Evolutionary conservation across 2,888 invertebrate genomes (phyloP).

Genomic region (Sinelater perroti): DNA sequence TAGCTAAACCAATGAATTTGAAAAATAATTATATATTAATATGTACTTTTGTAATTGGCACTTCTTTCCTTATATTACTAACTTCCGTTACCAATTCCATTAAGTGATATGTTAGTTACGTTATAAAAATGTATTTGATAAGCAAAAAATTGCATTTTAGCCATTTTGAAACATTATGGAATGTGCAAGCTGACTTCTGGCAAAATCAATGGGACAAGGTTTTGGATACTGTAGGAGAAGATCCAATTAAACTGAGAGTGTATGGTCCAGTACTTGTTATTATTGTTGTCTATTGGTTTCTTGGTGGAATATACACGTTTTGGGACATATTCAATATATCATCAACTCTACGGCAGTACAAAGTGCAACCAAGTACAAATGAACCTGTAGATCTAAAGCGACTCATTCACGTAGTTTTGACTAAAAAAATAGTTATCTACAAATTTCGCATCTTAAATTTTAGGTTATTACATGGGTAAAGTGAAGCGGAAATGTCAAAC

Average conservation of each 20-base stretch:
- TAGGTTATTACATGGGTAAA: slow-evolving; percentile 73
- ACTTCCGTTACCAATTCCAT: no score
- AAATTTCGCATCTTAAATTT: no score
- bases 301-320: slow-evolving; percentile 77
- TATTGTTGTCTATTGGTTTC: slow-evolving; percentile 76
- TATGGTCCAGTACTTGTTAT: slow-evolving; percentile 70
- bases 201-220: slow-evolving; percentile 82
- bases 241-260: slow-evolving; percentile 72
- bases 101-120: no score
- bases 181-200: slow-evolving; percentile 87
- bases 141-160: no score
- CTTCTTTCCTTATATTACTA: no score
- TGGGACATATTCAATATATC: slow-evolving; percentile 80
- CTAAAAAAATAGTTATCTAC: no score
- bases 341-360: slow-evolving; percentile 74
- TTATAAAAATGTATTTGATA: no score
- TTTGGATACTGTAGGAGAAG: slow-evolving; percentile 71
- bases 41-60: no score
- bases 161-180: slow-evolving; percentile 85
- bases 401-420: slow-evolving; percentile 64
- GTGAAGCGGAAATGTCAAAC: no score
- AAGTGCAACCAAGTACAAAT: slow-evolving; percentile 83
- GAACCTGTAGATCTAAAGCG: slow-evolving; percentile 73
- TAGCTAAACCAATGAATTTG: no score
- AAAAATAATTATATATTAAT: no score